Evolutionary conservation across 2,797 vertebrate genomes (phyloP), one percentile per base, ranked within the genome.

Genomic region (Erpetoichthys calabaricus): DNA sequence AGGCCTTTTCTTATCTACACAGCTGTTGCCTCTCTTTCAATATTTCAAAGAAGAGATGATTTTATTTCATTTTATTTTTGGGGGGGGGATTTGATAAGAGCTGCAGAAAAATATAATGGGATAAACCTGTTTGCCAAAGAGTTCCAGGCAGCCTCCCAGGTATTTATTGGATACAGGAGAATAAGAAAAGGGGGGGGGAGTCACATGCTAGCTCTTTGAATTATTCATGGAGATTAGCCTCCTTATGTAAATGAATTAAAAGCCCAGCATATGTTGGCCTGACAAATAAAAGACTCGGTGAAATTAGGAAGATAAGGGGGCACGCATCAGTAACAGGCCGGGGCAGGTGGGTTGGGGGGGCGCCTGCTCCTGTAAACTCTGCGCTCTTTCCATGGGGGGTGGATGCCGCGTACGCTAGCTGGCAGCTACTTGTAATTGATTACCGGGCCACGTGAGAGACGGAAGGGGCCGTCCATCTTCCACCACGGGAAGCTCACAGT

Each of bases 211-310:
- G 63, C 65, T 45, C 66, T 61, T 71, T 87, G 73, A 87, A 89
- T 91, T 86, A 90, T 90, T 88, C 79, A 90, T 81, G 77, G 71
- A 77, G 80, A 87, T 87, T 84, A 83, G 71, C 76, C 70, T 85
- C 79, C 83, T 84, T 81, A 84, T 84, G 86, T 65, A 85, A 89
- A 86, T 80, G 63, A 80, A 80, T 73, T 75, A 72, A 74, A 75
- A 79, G 74, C 72, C 77, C 69, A 82, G 78, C 84, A 88, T 83
- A 82, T 86, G 85, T 75, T 85, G 79, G 71, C 72, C 66, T 74
- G 68, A 73, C 73, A 73, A 79, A 80, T 70, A 56, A 59, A 60
- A 83, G 67, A 64, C 70, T 64, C 42, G 64, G 72, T 71, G 72
- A 75, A 74, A 78, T 74, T 71, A 73, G 72, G 70, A 64, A 71